Evolutionary conservation across 1,140 invertebrate species (phyloP), one percentile per base, ranked within the genome.

Genomic region (Heliconius melpomene): DNA sequence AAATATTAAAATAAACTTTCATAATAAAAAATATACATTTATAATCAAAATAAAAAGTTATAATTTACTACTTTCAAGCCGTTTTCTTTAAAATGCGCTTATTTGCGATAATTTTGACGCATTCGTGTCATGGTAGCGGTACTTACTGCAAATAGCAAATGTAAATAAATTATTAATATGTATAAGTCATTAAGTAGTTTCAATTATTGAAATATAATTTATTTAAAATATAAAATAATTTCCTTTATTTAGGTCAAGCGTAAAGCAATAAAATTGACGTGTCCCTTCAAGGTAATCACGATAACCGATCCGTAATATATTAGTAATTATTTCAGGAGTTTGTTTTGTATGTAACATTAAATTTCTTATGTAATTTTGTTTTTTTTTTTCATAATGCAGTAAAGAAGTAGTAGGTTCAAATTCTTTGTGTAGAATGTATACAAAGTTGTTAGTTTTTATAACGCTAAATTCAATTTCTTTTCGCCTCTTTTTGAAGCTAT

Each of bases 221-320:
- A 20, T n/a, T n/a, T 52, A 75, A 75, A 54, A 75, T 75, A 32
- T 32, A 57, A 57, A 54, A 75, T 75, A 75, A 74, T 54, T 74
- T 74, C 60, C 60, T 29, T 26, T 29, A 66, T 66, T 66, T 66
- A 7, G 60, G 60, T 66, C 60, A 66, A 66, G 26, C 26, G 60
- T 66, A 66, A 66, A 66, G 60, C 23, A 66, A 66, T 66, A 66
- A 66, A 66, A 29, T 66, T 29, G 26, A 66, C 60, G 23, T 29
- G 60, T 29, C 26, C 60, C 60, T 66, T 66, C 26, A 66, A 66
- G 60, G 60, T 66, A 29, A 66, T 66, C 26, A 29, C 60, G 60
- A 66, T 66, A 66, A 66, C 2, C 60, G 23, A 66, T 26, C 60
- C 26, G 60, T 66, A 29, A 66, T 66, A 16, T 60, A 26, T 46